These are phyloP conservation scores for Drosophila setosimentum DNA, from an alignment of 2,888 invertebrate genomes.

Conservation along the genomic window DNA sequence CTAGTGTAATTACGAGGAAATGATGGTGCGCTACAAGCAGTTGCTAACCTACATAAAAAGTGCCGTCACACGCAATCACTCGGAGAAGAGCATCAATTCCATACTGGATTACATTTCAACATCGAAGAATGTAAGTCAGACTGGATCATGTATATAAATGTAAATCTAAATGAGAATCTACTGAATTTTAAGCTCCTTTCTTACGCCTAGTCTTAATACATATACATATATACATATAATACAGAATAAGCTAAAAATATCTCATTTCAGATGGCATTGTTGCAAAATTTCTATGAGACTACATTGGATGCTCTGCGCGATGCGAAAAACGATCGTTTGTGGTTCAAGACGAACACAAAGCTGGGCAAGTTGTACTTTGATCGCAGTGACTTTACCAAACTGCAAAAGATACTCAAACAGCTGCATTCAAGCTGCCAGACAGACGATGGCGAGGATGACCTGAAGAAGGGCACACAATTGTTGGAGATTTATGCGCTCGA, in stretches of 20 bases:
- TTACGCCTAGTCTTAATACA: neutral
- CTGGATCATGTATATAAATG: too few species aligned
- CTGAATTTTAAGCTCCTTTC: neutral
- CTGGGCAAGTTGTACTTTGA: constrained; percentile 99
- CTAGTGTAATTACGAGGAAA: constrained; percentile 96
- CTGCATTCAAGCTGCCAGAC: constrained; percentile 99
- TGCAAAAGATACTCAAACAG: constrained; percentile 98
- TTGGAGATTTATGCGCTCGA: constrained; percentile 99
- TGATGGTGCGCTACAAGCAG: constrained; percentile 98
- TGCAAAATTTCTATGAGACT: constrained; percentile 99
- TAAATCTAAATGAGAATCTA: neutral
- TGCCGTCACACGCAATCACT: constrained; percentile 99
- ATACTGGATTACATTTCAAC: constrained; percentile 99
- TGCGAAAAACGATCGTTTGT: constrained; percentile 99
- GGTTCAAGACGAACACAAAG: constrained; percentile 99
- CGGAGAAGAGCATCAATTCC: constrained; percentile 99
- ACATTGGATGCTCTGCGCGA: constrained; percentile 97
- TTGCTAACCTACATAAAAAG: constrained; percentile 99
- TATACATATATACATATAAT: too few species aligned
- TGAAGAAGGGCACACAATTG: constrained; percentile 98
- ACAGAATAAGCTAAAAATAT: neutral
- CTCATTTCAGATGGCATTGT: constrained; percentile 93
- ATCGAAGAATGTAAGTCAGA: constrained; percentile 94
- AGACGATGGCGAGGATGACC: constrained; percentile 98
- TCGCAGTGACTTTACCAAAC: constrained; percentile 95